These are phyloP conservation scores for Acrocephalus arundinaceus DNA, from an alignment of 2,113 vertebrate species.

Conservation along the genomic window DNA sequence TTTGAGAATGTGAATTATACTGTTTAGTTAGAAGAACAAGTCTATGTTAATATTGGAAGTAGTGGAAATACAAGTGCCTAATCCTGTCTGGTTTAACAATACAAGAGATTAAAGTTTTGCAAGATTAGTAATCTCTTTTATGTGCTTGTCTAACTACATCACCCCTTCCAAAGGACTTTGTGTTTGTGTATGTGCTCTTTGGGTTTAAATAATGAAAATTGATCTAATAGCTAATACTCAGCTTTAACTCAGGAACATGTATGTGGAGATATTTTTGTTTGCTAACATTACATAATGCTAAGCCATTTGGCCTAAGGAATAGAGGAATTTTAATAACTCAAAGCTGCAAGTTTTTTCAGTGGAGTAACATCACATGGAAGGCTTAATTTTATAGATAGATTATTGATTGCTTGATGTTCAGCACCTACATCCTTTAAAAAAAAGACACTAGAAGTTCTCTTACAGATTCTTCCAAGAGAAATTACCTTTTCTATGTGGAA, in stretches of 20 bases:
- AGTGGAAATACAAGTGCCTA: not conserved
- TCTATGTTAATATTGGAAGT: not conserved
- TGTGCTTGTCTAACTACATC: not conserved
- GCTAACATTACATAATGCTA: not conserved
- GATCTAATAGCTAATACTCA: not conserved
- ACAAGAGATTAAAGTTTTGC: not conserved
- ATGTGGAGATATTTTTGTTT: not conserved
- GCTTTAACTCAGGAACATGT: not conserved
- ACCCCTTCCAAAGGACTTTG: not conserved
- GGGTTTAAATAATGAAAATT: not conserved
- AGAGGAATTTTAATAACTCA: not conserved
- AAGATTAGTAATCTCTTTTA: not conserved
- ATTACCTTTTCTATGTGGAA: not conserved
- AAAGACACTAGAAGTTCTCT: not conserved
- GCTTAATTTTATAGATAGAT: not conserved
- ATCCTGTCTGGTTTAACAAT: not conserved
- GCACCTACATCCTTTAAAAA: not conserved
- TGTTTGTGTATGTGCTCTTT: not conserved
- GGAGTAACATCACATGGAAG: rapidly evolving
- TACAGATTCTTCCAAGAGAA: not conserved
- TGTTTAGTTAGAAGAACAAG: not conserved
- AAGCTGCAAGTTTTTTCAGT: not conserved
- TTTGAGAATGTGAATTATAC: not conserved
- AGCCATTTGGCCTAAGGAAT: not conserved
- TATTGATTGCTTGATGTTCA: not conserved